Conservation (phyloP, 2,888 invertebrate genomes). For the Troides helena region DNA sequence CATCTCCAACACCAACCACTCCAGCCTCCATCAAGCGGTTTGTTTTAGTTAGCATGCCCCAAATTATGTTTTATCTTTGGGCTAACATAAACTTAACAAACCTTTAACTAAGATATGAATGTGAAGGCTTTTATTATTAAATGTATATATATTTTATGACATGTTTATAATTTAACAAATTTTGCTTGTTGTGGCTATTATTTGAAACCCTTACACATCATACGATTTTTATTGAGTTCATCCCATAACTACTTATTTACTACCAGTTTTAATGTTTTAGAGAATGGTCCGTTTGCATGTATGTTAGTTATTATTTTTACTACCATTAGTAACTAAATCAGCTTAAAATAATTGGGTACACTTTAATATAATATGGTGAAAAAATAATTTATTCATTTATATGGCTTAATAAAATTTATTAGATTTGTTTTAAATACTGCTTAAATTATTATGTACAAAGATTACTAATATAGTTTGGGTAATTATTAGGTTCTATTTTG, state of each 20-base stretch:
- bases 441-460: neutral
- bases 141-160: conserved; percentile 20
- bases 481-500: neutral
- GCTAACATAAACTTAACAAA: conserved; percentile 49
- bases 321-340: neutral
- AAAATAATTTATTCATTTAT: neutral
- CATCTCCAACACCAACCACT: conserved; percentile 75
- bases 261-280: neutral
- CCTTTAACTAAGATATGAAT: conserved; percentile 16
- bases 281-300: neutral
- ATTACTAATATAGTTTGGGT: neutral
- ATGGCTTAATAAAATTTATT: neutral
- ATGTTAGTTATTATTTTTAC: neutral
- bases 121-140: conserved; percentile 10
- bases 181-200: conserved; percentile 1
- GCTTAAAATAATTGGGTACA: neutral
- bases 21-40: conserved; percentile 79
- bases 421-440: neutral
- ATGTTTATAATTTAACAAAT: conserved; percentile 19
- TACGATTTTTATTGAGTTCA: neutral
- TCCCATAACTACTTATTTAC: neutral
- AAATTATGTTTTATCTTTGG: conserved; percentile 62
- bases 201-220: neutral
- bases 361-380: neutral
- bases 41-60: conserved; percentile 70